phyloP scores from a whole-genome alignment of 1,140 invertebrate species.

The Elymnias hypermnestra region DNA sequence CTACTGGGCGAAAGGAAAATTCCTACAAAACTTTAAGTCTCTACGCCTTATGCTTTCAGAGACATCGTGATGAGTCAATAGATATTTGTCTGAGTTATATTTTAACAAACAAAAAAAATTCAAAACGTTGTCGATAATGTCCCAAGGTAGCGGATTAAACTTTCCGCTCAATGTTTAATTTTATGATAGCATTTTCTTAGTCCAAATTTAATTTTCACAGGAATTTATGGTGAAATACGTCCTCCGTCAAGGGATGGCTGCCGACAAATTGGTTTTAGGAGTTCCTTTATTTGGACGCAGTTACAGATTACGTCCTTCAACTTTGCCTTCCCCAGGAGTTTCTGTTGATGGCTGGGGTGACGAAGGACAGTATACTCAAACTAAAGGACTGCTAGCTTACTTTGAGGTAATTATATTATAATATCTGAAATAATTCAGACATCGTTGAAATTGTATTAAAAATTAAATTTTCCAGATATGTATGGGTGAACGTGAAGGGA shows the following conservation, averaged over 20 bases:
- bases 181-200: too few species aligned
- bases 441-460: slow-evolving; percentile 8
- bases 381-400: slow-evolving; percentile 80
- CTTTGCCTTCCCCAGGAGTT: slow-evolving; percentile 73
- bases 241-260: slow-evolving; percentile 61
- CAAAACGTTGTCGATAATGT: too few species aligned
- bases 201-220: too few species aligned
- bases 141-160: too few species aligned
- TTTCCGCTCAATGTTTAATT: too few species aligned
- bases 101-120: too few species aligned
- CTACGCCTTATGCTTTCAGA: too few species aligned
- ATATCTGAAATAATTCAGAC: neutral
- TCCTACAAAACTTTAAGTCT: too few species aligned
- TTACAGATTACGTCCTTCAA: slow-evolving; percentile 75
- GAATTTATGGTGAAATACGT: slow-evolving; percentile 71
- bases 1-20: too few species aligned
- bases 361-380: slow-evolving; percentile 81
- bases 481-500: slow-evolving; percentile 78
- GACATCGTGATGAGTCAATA: too few species aligned
- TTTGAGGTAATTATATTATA: slow-evolving; percentile 78
- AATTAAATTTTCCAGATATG: slow-evolving; percentile 78
- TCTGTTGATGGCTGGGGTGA: slow-evolving; percentile 71
- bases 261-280: slow-evolving; percentile 80
- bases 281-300: slow-evolving; percentile 82
- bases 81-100: too few species aligned